Evolutionary conservation across 2,797 vertebrate species (phyloP).

Genomic region (Ciconia nigra): DNA sequence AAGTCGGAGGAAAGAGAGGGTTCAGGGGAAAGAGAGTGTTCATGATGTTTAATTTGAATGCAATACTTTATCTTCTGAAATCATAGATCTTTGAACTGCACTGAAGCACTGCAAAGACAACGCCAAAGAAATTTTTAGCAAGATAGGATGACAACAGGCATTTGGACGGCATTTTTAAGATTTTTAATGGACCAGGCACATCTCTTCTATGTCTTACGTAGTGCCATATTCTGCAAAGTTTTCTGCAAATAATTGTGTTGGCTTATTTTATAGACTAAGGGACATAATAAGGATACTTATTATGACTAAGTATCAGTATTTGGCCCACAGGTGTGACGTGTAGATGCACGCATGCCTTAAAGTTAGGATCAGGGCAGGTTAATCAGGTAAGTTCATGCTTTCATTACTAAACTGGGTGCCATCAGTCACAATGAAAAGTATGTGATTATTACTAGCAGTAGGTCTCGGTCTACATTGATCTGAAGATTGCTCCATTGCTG

Average conservation of each 20-base stretch:
- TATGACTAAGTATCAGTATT: background rate
- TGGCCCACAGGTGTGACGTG: background rate
- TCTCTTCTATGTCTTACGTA: background rate
- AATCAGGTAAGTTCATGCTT: no score
- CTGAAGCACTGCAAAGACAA: background rate
- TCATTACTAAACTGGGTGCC: rapidly evolving
- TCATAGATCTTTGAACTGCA: background rate
- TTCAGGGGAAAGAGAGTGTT: background rate
- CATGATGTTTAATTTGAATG: background rate
- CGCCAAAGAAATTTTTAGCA: background rate
- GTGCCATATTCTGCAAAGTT: background rate
- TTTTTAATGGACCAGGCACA: background rate
- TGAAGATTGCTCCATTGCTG: background rate
- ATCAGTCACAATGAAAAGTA: rapidly evolving
- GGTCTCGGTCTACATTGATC: rapidly evolving
- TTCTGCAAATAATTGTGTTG: background rate
- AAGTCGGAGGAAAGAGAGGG: background rate
- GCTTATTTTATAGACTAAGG: background rate
- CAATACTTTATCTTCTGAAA: background rate
- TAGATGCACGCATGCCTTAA: background rate
- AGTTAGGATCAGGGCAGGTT: background rate
- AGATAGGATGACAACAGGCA: background rate
- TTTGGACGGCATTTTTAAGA: background rate
- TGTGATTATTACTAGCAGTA: rapidly evolving
- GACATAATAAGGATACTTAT: background rate